Percentiles rank a stretch among this genome's conserved stretches.
These are phyloP conservation scores for Montifringilla adamsi DNA, from an alignment of 2,113 vertebrate genomes.

Conservation along the genomic window DNA sequence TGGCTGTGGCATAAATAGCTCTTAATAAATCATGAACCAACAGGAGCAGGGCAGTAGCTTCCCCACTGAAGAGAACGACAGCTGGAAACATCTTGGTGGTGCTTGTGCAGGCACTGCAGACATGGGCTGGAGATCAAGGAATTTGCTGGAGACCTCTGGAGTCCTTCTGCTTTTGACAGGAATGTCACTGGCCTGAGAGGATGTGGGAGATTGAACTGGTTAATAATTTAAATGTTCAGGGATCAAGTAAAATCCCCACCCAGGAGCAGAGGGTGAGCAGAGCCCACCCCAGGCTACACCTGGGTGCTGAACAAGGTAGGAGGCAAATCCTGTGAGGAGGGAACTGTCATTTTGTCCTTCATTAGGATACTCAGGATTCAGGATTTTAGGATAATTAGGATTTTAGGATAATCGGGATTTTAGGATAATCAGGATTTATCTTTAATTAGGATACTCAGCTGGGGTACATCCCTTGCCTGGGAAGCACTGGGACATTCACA, in stretches of 20 bases:
- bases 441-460: neutral
- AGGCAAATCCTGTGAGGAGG: neutral
- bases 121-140: neutral
- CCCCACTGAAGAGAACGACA: neutral
- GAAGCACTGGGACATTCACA: neutral
- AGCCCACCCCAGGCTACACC: neutral
- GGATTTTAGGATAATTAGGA: neutral
- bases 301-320: no score
- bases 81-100: neutral
- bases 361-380: neutral
- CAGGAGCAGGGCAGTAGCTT: neutral
- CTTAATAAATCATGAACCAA: conserved; percentile 63
- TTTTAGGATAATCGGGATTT: neutral
- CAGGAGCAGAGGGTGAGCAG: neutral
- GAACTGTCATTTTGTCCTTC: neutral
- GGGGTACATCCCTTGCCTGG: neutral
- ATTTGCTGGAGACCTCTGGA: neutral
- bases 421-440: neutral
- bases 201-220: neutral
- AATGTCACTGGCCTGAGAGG: neutral
- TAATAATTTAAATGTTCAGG: neutral
- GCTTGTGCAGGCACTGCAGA: neutral
- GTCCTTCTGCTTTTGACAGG: neutral
- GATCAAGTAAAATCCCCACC: neutral
- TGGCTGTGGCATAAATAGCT: conserved; percentile 54